Conservation (phyloP, 2,888 invertebrate species). For the Harpalus rufipes region DNA sequence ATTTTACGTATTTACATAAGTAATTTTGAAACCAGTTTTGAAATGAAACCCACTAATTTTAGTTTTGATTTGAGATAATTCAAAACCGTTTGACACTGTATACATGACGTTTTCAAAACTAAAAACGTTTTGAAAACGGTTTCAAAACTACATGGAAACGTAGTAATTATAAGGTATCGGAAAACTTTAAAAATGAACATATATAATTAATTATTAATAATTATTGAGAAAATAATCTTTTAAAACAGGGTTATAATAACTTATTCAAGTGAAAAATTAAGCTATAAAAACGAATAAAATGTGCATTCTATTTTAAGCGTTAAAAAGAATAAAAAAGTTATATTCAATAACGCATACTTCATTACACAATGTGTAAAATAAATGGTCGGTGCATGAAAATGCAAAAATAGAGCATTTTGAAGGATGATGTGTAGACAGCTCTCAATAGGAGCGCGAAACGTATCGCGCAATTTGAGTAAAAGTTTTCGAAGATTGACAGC, state of each 20-base stretch:
- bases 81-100: too few species aligned
- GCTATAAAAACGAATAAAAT: background rate
- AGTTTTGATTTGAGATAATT: too few species aligned
- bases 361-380: conserved; percentile 13
- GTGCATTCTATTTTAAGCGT: background rate
- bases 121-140: too few species aligned
- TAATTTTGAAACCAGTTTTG: too few species aligned
- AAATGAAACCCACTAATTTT: too few species aligned
- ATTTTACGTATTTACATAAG: too few species aligned
- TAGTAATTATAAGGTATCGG: too few species aligned
- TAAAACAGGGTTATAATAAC: background rate
- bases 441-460: conserved; percentile 1
- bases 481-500: conserved; percentile 28
- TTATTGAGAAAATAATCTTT: background rate
- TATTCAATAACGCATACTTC: background rate
- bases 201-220: too few species aligned
- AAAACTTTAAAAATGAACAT: too few species aligned
- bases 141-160: too few species aligned
- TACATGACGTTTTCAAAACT: too few species aligned
- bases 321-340: conserved; percentile 1
- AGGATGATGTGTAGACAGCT: conserved; percentile 13
- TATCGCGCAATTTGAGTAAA: conserved; percentile 22
- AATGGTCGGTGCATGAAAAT: conserved; percentile 12
- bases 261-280: background rate
- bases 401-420: conserved; percentile 7